Base-by-base conservation (phyloP, 2,797 vertebrate genomes). In the Lerista edwardsae region DNA sequence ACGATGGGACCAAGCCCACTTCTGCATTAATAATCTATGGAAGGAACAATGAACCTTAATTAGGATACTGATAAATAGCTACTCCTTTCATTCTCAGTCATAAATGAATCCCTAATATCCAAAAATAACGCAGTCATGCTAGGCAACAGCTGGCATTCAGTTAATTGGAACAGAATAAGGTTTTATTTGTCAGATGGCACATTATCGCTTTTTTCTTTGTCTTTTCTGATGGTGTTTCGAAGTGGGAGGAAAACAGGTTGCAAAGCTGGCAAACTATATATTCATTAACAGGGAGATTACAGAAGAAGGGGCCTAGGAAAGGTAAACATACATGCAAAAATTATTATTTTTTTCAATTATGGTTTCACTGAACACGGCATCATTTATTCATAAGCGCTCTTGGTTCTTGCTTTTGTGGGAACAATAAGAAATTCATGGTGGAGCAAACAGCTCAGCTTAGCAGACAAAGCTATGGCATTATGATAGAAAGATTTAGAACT, bases 11-110 rank as follows among this genome's bases (percentile, higher is more conserved):
- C 78, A 78, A 41, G 81, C 88, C 86, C 73, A 89, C 1, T 85
- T 47, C 88, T 85, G 79, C 8, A 84, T 36, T 85, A 91, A 87
- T 57, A 87, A 68, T 83, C n/a, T 55, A 72, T 36, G 31, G n/a
- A 71, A 89, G 36, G 81, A 92, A 93, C 73, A 92, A 81, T 76
- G 1, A 71, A 84, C 86, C 88, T 91, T 90, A 88, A 87, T 86
- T 92, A 86, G 73, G 34, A 84, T 75, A 25, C 12, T 89, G 17
- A 86, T 44, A 92, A 79, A 84, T 57, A 83, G 65, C 64, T 6
- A 61, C 7, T 4, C 0, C 79, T 89, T 91, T 91, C 55, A 91
- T 47, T 79, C 87, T 88, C 79, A 84, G 44, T 19, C 85, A 23
- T 36, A 79, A 86, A 80, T 78, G 81, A 84, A 78, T 86, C 9